These are phyloP conservation scores for Diprion similis DNA, from an alignment of 1,140 invertebrate species.

Conservation along the genomic window DNA sequence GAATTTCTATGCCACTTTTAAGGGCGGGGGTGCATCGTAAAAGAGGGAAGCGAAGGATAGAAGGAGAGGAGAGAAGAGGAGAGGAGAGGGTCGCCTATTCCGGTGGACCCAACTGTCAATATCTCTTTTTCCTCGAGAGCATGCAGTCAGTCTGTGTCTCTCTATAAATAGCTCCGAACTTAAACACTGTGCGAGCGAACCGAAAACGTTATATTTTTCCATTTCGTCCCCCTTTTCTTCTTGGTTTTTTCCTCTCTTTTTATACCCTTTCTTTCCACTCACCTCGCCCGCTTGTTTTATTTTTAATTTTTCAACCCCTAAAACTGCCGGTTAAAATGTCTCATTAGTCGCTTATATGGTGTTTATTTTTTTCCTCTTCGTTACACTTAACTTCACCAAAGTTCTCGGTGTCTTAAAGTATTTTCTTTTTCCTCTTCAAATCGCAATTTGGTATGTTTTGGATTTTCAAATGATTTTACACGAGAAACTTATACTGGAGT, in stretches of 20 bases:
- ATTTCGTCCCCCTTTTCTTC: background rate
- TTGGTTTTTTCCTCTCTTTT: background rate
- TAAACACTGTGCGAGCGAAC: background rate
- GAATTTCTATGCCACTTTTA: background rate
- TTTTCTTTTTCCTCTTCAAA: too few species aligned
- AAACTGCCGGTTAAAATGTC: too few species aligned
- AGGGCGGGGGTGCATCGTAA: background rate
- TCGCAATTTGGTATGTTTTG: too few species aligned
- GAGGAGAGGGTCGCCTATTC: background rate
- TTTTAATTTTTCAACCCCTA: too few species aligned
- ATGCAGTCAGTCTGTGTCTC: background rate
- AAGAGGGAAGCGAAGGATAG: background rate
- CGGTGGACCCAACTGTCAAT: constrained; percentile 6
- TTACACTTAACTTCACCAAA: too few species aligned
- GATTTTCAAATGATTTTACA: too few species aligned
- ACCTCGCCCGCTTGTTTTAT: too few species aligned
- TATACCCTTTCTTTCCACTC: too few species aligned
- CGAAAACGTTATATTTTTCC: background rate
- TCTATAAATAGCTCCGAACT: background rate
- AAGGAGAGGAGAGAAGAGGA: background rate
- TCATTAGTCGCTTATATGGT: too few species aligned
- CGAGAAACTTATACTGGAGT: too few species aligned
- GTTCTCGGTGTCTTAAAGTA: too few species aligned
- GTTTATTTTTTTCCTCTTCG: too few species aligned
- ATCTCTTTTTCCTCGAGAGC: background rate